Evolutionary conservation across 2,113 vertebrate species (phyloP).

Genomic region (cattle (Bos taurus)): ARS-UCD2.0 NW_020192292.1:3831501-3832000

Average conservation of each 20-base stretch:
- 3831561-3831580: not conserved
- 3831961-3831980: slow-evolving; percentile 31
- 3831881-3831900: slow-evolving; percentile 30
- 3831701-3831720: slow-evolving; percentile 44
- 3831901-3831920: not conserved
- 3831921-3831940: not conserved
- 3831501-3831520: not conserved
- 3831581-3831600: slow-evolving; percentile 12
- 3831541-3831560: not conserved
- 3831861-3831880: not conserved
- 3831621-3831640: slow-evolving; percentile 43
- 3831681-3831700: slow-evolving; percentile 50
- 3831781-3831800: slow-evolving; percentile 55
- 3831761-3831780: slow-evolving; percentile 56
- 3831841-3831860: slow-evolving; percentile 30
- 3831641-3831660: not conserved
- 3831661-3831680: slow-evolving; percentile 36
- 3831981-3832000: slow-evolving; percentile 7
- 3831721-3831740: slow-evolving; percentile 52
- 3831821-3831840: slow-evolving; percentile 39
- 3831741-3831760: slow-evolving; percentile 22
- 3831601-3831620: not conserved
- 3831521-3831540: not conserved
- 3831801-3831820: slow-evolving; percentile 66
- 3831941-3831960: not conserved